phyloP scores from a whole-genome alignment of 2,797 vertebrate genomes.

The Eulemur rubriventer region DNA sequence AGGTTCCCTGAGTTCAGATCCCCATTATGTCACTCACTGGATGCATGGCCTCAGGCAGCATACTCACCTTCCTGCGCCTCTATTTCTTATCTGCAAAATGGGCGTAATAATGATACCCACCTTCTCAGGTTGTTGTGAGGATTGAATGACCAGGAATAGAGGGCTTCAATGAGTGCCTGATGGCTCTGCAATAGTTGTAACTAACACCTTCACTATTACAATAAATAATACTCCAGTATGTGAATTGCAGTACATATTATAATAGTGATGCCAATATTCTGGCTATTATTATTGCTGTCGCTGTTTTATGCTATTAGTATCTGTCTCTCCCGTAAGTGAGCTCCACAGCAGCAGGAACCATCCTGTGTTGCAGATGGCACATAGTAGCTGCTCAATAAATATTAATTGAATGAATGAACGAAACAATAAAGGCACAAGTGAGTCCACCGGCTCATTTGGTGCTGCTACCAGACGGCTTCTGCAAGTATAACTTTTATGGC shows the following conservation, averaged over 20 bases:
- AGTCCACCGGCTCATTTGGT: background rate
- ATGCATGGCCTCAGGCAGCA: background rate
- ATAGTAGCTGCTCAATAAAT: background rate
- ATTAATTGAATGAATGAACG: background rate
- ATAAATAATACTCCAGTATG: background rate
- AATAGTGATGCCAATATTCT: background rate
- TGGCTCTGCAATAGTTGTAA: too few relatives aligned
- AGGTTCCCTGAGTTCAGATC: background rate
- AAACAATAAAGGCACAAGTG: background rate
- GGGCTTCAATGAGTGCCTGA: background rate
- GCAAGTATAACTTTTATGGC: background rate
- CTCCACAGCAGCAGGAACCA: background rate
- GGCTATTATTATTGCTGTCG: too few relatives aligned
- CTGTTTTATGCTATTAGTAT: background rate
- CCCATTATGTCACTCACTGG: accelerated
- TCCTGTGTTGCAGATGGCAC: background rate
- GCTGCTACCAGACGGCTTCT: background rate
- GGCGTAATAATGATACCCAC: background rate
- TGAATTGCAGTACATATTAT: background rate
- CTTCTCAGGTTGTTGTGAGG: background rate
- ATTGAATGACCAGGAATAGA: background rate
- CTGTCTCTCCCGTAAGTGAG: background rate
- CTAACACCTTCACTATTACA: too few relatives aligned
- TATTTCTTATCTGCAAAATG: background rate
- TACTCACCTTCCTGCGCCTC: background rate